A percentile compares a stretch with the other conserved stretches of the same genome.
phyloP scores from a whole-genome alignment of 2,888 invertebrate genomes.

The Tenodera sinensis region DNA sequence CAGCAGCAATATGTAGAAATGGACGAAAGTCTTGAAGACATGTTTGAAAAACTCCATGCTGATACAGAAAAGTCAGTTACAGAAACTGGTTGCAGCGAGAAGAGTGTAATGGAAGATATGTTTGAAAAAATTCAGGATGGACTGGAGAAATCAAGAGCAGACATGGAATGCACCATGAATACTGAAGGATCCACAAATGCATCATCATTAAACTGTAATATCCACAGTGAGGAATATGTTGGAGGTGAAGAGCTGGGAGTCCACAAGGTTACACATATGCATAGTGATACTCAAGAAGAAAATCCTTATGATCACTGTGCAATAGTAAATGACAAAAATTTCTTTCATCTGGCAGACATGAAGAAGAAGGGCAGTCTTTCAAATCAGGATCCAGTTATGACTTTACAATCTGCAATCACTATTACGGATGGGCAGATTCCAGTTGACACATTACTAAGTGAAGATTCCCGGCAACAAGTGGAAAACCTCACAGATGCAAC shows the following conservation, averaged over 20 bases:
- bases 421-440: not conserved
- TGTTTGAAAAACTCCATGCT: slow-evolving; percentile 24
- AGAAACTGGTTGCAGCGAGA: not conserved
- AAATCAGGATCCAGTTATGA: not conserved
- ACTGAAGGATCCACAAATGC: not conserved
- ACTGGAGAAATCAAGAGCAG: not conserved
- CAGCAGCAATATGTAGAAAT: slow-evolving; percentile 19
- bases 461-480: not conserved
- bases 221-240: not conserved
- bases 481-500: not conserved
- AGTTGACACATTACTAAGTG: not conserved
- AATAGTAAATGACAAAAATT: not conserved
- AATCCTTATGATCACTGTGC: not conserved
- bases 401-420: not conserved
- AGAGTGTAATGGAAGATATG: not conserved
- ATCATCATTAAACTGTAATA: not conserved
- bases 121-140: not conserved
- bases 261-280: not conserved
- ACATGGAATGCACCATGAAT: not conserved
- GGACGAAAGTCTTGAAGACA: slow-evolving; percentile 24
- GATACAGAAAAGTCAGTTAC: not conserved
- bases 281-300: not conserved
- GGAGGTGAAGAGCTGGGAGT: not conserved
- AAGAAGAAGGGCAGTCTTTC: not conserved
- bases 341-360: not conserved